phyloP scores from a whole-genome alignment of 23 tunicate genomes.

The Diplosoma virens region DNA sequence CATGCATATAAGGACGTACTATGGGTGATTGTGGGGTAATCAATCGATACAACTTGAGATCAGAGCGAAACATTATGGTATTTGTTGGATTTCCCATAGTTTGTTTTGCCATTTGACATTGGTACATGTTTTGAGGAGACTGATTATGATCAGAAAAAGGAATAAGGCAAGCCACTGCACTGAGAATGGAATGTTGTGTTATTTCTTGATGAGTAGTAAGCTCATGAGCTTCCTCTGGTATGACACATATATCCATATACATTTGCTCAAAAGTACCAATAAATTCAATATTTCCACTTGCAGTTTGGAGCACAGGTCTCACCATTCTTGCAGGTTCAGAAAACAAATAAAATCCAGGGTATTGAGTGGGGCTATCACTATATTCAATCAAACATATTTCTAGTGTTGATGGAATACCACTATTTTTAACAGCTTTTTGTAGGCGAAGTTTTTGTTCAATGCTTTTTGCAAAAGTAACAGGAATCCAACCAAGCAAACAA shows the following conservation, averaged over 20 bases:
- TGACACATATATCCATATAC: slow-evolving; percentile 79
- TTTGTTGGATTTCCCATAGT: slow-evolving; percentile 91
- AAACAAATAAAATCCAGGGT: slow-evolving; percentile 74
- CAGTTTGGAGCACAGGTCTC: slow-evolving; percentile 71
- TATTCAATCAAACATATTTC: slow-evolving; percentile 75
- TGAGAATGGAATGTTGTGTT: slow-evolving; percentile 64
- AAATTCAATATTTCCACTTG: slow-evolving; percentile 65
- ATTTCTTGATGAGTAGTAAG: slow-evolving; percentile 92
- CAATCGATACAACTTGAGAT: slow-evolving; percentile 73
- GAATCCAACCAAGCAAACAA: slow-evolving; percentile 54
- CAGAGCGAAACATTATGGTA: slow-evolving; percentile 58
- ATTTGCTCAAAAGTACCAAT: slow-evolving; percentile 92
- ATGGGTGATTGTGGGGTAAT: slow-evolving; percentile 81
- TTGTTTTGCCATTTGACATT: slow-evolving; percentile 99
- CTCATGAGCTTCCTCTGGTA: slow-evolving; percentile 76
- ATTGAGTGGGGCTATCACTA: slow-evolving; percentile 61
- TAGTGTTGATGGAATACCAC: slow-evolving; percentile 38
- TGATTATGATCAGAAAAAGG: slow-evolving; percentile 96
- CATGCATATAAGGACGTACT: slow-evolving; percentile 88
- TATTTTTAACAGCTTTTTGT: slow-evolving; percentile 42
- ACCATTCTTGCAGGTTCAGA: slow-evolving; percentile 70
- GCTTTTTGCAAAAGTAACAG: slow-evolving; percentile 7
- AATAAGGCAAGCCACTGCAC: slow-evolving; percentile 82
- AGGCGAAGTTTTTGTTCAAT: slow-evolving; percentile 29
- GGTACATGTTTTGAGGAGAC: slow-evolving; percentile 93